Evolutionary conservation across 2,113 vertebrate genomes (phyloP).

Genomic region (Thomomys bottae): DNA sequence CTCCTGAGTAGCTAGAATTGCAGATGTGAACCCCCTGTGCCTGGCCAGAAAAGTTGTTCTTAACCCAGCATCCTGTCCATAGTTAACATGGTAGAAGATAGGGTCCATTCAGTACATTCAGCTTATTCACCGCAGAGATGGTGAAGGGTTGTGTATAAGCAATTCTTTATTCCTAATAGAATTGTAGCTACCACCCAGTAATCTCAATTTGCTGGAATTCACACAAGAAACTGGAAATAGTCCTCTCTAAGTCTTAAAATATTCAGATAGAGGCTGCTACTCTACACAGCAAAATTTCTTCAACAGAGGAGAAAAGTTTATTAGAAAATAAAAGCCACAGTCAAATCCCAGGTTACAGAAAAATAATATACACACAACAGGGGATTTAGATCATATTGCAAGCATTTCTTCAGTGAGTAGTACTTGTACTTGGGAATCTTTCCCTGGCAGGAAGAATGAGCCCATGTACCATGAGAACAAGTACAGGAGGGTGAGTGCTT

Average conservation of each 20-base stretch:
- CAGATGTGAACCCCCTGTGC: too few species aligned
- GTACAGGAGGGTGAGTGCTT: background rate
- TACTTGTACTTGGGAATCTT: conserved; percentile 34
- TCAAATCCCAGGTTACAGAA: background rate
- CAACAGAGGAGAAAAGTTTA: background rate
- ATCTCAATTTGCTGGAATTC: background rate
- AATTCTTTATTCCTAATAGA: background rate
- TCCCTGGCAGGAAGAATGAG: conserved; percentile 19
- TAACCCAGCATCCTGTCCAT: background rate
- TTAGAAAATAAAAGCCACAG: background rate
- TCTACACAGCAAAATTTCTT: background rate
- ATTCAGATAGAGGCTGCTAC: background rate
- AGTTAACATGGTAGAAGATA: background rate
- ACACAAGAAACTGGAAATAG: background rate
- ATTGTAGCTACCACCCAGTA: background rate
- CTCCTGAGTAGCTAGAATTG: too few species aligned
- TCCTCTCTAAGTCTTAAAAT: background rate
- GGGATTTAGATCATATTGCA: background rate
- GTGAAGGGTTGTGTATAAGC: background rate
- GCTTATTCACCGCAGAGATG: background rate
- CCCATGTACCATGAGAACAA: background rate
- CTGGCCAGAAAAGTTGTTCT: background rate
- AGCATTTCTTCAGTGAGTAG: conserved; percentile 36
- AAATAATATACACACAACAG: background rate
- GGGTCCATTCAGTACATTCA: background rate